Evolutionary conservation across 2,113 vertebrate genomes (phyloP), one percentile per base, ranked within the genome.

Genomic region (Euleptes europaea): DNA sequence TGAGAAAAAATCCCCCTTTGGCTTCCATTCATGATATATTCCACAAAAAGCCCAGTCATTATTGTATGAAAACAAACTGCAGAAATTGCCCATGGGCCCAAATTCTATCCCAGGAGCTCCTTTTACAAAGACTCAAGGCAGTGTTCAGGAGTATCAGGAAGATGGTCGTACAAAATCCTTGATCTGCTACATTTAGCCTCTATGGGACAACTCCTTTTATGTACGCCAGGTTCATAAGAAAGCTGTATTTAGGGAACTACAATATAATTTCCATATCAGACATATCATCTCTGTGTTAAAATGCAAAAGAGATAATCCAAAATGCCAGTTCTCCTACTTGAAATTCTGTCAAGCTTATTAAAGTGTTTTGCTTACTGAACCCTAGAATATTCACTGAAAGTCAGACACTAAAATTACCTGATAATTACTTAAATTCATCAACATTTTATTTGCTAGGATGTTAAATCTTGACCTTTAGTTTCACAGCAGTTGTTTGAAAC

Each of bases 401-500:
- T 31, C 54, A 85, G 84, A n/a, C 76, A 83, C 0, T 35, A 86
- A 40, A 88, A 82, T 84, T 0, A 2, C 51, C n/a, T 6, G 26
- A 72, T 44, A 44, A 82, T 40, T 76, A 67, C 33, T 42, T 81
- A 87, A 78, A 85, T 72, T 80, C 88, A 78, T 35, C 72, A 92
- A 92, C 89, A 49, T 0, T 5, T 85, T 42, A 78, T 69, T 92
- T 92, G 19, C 88, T 93, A 90, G 84, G 76, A 85, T 57, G 80
- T 84, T 93, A 91, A 93, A 85, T 89, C 12, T 38, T 38, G 88
- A 76, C 82, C 82, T 90, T 94, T 91, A 65, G 66, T 84, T 92
- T 86, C 63, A 88, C 85, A 93, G 88, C 69, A 82, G 88, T 82
- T 89, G 91, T 90, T 91, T 86, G 81, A 92, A 92, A 91, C 88